Conservation (phyloP, 2,113 vertebrate species). For the Sorex araneus region DNA sequence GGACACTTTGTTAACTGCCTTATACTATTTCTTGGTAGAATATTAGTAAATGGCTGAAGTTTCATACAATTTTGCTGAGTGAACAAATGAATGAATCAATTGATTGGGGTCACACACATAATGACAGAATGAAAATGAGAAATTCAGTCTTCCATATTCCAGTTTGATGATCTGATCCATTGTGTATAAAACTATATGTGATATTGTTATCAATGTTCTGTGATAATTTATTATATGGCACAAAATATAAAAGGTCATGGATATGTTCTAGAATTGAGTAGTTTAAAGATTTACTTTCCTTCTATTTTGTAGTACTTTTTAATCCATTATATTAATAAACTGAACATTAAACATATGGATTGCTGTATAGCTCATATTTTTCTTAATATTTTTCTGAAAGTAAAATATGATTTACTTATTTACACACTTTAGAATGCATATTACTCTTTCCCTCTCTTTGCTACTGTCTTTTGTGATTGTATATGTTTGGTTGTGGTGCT, state of each 20-base stretch:
- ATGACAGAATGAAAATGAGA: background rate
- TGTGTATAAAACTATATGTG: background rate
- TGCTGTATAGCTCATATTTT: constrained; percentile 71
- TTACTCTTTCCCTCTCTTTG: too few relatives aligned
- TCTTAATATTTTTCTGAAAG: constrained; percentile 55
- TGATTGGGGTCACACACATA: background rate
- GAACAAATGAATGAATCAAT: constrained; percentile 20
- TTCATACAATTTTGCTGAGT: constrained; percentile 9
- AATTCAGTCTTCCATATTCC: background rate
- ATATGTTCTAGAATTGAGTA: constrained; percentile 52
- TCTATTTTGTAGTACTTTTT: constrained; percentile 47
- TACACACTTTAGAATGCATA: too few relatives aligned
- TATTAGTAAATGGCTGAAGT: background rate
- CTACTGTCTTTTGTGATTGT: too few relatives aligned
- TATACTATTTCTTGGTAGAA: background rate
- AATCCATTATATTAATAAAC: constrained; percentile 42
- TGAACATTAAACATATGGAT: constrained; percentile 63
- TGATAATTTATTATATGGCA: constrained; percentile 14
- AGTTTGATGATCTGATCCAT: background rate
- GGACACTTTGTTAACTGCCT: constrained; percentile 3
- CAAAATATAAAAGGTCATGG: constrained; percentile 48
- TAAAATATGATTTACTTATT: background rate
- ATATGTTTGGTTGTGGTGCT: background rate
- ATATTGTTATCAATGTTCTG: background rate
- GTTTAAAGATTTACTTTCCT: constrained; percentile 59